phyloP scores from a whole-genome alignment of 2,113 vertebrate species.

The Pseudorasbora parva region DNA sequence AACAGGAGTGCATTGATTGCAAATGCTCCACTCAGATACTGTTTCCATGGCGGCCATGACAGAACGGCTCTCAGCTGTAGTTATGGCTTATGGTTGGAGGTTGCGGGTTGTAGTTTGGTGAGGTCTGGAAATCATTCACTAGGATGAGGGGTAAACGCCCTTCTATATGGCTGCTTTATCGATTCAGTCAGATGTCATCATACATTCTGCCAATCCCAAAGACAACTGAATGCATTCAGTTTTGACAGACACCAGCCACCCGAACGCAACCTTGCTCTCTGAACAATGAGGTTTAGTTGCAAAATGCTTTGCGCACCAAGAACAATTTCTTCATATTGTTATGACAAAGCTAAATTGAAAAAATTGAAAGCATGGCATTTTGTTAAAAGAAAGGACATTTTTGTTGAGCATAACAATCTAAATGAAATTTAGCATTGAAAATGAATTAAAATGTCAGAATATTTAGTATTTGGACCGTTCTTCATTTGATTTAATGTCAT shows the following conservation, averaged over 20 bases:
- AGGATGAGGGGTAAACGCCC: constrained; percentile 36
- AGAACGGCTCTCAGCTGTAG: constrained; percentile 32
- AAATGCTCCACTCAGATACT: constrained; percentile 29
- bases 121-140: constrained; percentile 62
- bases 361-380: background rate
- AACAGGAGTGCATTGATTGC: constrained; percentile 31
- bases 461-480: too few species aligned
- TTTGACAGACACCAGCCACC: background rate
- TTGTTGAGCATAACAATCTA: too few species aligned
- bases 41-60: constrained; percentile 25
- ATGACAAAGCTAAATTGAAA: background rate
- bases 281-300: background rate
- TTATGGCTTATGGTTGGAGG: constrained; percentile 52
- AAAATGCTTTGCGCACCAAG: background rate
- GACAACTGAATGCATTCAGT: background rate
- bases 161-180: constrained; percentile 53
- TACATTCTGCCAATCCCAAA: constrained; percentile 25
- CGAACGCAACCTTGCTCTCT: constrained; percentile 10
- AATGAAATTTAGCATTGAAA: too few species aligned
- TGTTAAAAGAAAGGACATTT: background rate
- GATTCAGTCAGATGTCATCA: constrained; percentile 29
- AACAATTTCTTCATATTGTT: background rate
- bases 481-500: too few species aligned
- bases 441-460: too few species aligned
- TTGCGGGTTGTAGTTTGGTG: constrained; percentile 21